Conservation (phyloP, 2,113 vertebrate species). For the Arvicanthis niloticus region DNA sequence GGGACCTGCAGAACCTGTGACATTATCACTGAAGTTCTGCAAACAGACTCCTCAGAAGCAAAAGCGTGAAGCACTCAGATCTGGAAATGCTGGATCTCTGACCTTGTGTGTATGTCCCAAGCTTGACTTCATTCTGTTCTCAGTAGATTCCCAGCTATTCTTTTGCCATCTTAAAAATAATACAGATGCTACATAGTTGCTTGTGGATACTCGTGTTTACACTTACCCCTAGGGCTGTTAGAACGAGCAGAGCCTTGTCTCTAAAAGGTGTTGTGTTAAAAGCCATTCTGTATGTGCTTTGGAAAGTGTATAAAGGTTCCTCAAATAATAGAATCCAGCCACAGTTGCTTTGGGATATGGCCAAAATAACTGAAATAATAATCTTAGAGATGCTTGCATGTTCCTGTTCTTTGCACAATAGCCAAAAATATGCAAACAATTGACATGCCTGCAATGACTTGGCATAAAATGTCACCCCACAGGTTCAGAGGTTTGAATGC, state of each 20-base stretch:
- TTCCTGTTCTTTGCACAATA: background rate
- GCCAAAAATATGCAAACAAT: background rate
- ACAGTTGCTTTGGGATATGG: background rate
- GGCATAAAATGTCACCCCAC: background rate
- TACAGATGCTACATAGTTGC: background rate
- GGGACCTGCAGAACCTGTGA: background rate
- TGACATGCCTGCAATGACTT: background rate
- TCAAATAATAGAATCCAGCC: background rate
- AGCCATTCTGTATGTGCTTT: background rate
- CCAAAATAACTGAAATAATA: background rate
- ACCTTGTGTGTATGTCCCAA: background rate
- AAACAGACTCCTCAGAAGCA: background rate
- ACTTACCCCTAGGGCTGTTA: background rate
- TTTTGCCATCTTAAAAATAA: conserved; percentile 30
- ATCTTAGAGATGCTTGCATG: too few species aligned
- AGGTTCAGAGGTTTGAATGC: background rate
- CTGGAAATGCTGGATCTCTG: background rate
- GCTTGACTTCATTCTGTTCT: background rate
- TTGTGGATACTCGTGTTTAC: rapidly evolving
- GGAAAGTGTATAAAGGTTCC: background rate
- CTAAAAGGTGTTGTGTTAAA: conserved; percentile 40
- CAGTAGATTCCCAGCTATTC: background rate
- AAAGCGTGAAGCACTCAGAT: background rate
- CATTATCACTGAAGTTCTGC: background rate
- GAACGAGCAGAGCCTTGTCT: background rate